Evolutionary conservation across 2,888 invertebrate species (phyloP).

Genomic region (Pheosia gnoma): DNA sequence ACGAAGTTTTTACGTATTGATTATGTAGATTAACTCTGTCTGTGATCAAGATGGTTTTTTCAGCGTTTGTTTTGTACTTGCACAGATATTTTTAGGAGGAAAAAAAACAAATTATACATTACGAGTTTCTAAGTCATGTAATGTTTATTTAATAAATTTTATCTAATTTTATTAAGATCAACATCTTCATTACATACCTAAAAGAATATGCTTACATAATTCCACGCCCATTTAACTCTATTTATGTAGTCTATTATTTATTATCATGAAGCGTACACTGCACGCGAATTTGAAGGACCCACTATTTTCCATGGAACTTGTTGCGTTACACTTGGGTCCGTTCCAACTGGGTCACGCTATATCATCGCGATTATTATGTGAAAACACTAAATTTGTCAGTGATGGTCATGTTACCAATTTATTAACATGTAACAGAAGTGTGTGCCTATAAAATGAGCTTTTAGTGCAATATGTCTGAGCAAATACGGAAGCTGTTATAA

Average conservation of each 20-base stretch:
- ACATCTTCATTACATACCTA: too few species aligned
- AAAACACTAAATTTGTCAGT: constrained; percentile 6
- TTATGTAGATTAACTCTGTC: not conserved
- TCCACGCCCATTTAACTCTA: too few species aligned
- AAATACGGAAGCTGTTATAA: not conserved
- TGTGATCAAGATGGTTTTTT: not conserved
- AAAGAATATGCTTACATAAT: too few species aligned
- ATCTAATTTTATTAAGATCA: too few species aligned
- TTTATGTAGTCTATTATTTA: not conserved
- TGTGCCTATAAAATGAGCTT: not conserved
- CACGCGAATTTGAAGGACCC: constrained; percentile 2
- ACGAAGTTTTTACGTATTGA: not conserved
- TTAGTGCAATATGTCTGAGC: not conserved
- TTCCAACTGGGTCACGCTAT: constrained; percentile 7
- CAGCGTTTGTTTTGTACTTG: not conserved
- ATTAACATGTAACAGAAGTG: not conserved
- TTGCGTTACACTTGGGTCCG: constrained; percentile 7
- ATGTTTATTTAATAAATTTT: too few species aligned
- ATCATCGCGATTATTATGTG: constrained; percentile 7
- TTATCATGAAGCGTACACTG: not conserved
- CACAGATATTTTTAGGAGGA: too few species aligned
- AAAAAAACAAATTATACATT: too few species aligned
- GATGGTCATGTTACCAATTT: not conserved
- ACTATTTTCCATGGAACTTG: constrained; percentile 6
- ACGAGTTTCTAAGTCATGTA: too few species aligned